Base-by-base conservation (phyloP, 2,888 invertebrate species). In the Orthosia cruda region DNA sequence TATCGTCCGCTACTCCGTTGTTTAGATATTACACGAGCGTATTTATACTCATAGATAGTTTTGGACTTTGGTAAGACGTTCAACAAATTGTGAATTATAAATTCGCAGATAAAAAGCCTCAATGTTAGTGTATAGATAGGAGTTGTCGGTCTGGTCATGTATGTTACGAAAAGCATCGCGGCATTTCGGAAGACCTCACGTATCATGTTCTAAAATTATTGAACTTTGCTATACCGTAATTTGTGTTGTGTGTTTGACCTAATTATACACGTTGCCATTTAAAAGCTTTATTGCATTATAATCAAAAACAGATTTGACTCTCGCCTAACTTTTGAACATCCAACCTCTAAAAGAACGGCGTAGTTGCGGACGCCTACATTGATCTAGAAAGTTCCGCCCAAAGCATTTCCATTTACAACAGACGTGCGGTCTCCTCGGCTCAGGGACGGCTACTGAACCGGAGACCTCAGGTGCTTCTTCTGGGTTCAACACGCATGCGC, bases 401-500 rank as follows among this genome's bases (percentile, higher is more conserved):
- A 61, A 74, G 32, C 66, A 71, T 79, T 66, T 49, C 7, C n/a
- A 62, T 57, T 57, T 20, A 45, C 52, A 67, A 73, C 49, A 80
- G 71, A 84, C 89, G 83, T 84, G 80, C 74, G 71, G 59, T 77
- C 81, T 67, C 74, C 67, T 66, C 78, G 71, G 80, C 74, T 75
- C 71, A 79, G 80, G 75, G 79, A 81, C 71, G 84, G 77, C 73
- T 85, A 93, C 92, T 93, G 77, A 89, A 89, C 91, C 90, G 90
- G 86, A 89, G 89, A 90, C 89, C 92, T 87, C 87, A 87, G 88
- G 92, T 92, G 92, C 86, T 86, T 86, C 83, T 89, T 87, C 90
- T 86, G 90, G 87, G 93, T 94, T 93, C 94, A 93, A 80, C 84
- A 86, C 93, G 93, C 94, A 92, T 91, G 94, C 94, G 94, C 88